These are phyloP conservation scores for Contarinia nasturtii DNA, from an alignment of 1,140 invertebrate genomes.

Conservation along the genomic window DNA sequence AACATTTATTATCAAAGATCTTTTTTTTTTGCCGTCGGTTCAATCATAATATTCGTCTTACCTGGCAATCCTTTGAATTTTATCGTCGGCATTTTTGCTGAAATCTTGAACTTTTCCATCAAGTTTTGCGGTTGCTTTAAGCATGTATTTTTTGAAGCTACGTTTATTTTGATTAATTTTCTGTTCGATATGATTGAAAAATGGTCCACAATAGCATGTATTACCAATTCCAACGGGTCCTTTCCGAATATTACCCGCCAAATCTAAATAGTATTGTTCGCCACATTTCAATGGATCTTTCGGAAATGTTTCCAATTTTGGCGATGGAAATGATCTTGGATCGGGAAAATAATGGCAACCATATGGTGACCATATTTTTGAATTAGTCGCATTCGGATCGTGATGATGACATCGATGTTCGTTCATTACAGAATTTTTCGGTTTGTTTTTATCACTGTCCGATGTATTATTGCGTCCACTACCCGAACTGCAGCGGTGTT, in stretches of 20 bases:
- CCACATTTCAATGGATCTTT: constrained; percentile 68
- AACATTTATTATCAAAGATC: neutral
- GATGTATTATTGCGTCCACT: constrained; percentile 6
- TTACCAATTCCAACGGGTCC: constrained; percentile 77
- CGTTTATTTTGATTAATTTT: constrained; percentile 68
- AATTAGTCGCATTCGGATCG: constrained; percentile 10
- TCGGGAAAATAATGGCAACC: constrained; percentile 77
- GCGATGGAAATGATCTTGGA: constrained; percentile 61
- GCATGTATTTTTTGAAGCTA: constrained; percentile 66
- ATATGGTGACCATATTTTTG: constrained; percentile 61
- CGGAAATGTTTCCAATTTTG: constrained; percentile 65
- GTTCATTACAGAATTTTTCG: constrained; percentile 22
- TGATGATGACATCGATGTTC: constrained; percentile 22
- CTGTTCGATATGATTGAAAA: constrained; percentile 73
- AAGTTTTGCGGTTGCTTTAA: constrained; percentile 57
- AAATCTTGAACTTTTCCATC: constrained; percentile 64
- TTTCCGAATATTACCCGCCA: constrained; percentile 68
- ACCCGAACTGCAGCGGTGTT: constrained; percentile 15
- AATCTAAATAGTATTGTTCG: constrained; percentile 85
- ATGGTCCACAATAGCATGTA: constrained; percentile 54
- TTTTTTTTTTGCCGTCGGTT: too few species aligned
- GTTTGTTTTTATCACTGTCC: constrained; percentile 24
- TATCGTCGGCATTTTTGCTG: constrained; percentile 55
- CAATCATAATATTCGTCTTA: constrained; percentile 11
- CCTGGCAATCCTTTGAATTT: constrained; percentile 49